Base-by-base conservation (phyloP, 2,888 invertebrate genomes). In the Sphaeridia pumilis region DNA sequence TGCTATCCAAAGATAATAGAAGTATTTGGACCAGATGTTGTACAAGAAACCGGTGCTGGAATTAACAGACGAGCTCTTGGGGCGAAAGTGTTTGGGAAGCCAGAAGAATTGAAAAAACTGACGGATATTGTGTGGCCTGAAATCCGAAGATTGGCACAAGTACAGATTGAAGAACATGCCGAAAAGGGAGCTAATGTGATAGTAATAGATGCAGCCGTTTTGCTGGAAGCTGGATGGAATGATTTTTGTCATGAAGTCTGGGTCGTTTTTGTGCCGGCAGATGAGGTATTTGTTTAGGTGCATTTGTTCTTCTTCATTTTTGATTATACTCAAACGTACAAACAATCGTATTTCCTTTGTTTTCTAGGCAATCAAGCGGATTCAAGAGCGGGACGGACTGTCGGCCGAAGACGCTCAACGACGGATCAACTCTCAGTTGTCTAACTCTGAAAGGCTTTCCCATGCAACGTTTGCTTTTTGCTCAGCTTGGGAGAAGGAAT, bases 101-200 rank as follows among this genome's bases (percentile, higher is more conserved):
- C 70, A 58, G 70, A 69, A 54, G 62, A 81, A 66, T 69, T 93
- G 59, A 74, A 84, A 43, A 76, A 78, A 65, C 72, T 98, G 22
- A 95, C 93, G 70, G 70, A 72, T 12, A 76, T 94, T 46, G 80
- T 97, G 1, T 98, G 97, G 98, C 97, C 98, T 1, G 82, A 81
- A 36, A 84, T 95, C 45, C 73, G 80, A 2, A 72, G 76, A n/a
- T 80, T 84, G 66, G 81, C 85, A 0, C 72, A 78, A 63, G 72
- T 75, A 17, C 74, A 80, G 41, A 78, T 88, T 38, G 64, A 71
- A n/a, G 70, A 74, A 20, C 67, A 78, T 2, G 74, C 70, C 25
- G 67, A 71, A 24, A 67, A 74, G 46, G 75, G 78, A 63, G 65
- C 67, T 24, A 36, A 67, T 27, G 76, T 94, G 17, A 79, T 94